Evolutionary conservation across 2,797 vertebrate genomes (phyloP).

Genomic region (Karalla daura): DNA sequence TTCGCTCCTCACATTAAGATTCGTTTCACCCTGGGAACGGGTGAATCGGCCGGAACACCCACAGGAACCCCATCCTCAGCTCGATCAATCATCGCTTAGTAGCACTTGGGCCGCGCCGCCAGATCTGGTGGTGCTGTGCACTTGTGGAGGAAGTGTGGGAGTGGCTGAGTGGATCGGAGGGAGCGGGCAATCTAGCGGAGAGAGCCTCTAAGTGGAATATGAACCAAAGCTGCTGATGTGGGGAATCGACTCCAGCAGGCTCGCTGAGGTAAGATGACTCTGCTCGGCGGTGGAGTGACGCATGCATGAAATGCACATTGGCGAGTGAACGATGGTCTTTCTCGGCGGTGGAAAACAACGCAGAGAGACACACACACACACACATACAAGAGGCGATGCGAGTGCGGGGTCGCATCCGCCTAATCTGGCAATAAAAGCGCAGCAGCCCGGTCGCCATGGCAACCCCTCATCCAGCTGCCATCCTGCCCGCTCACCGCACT

Average conservation of each 20-base stretch:
- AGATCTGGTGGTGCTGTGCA: conserved; percentile 32
- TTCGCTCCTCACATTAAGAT: conserved; percentile 19
- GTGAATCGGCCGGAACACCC: conserved; percentile 62
- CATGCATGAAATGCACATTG: background rate
- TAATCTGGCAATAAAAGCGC: conserved; percentile 49
- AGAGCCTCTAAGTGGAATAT: conserved; percentile 35
- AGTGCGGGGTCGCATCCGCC: conserved; percentile 22
- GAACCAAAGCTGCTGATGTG: conserved; percentile 20
- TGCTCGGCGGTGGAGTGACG: conserved; percentile 7
- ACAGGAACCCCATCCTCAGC: conserved; percentile 53
- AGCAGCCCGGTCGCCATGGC: conserved; percentile 66
- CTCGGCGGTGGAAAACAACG: conserved; percentile 5
- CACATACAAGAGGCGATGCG: background rate
- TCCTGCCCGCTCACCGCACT: conserved; percentile 53
- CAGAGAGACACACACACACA: background rate
- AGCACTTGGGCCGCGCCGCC: conserved; percentile 31
- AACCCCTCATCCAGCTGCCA: conserved; percentile 55
- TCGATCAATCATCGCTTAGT: conserved; percentile 43
- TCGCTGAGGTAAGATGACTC: conserved; percentile 24
- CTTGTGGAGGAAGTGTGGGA: conserved; percentile 51
- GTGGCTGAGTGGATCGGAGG: conserved; percentile 41
- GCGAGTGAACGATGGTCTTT: background rate
- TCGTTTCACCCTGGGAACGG: conserved; percentile 25
- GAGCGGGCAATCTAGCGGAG: conserved; percentile 28
- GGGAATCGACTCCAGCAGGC: conserved; percentile 23